phyloP scores from a whole-genome alignment of 2,797 vertebrate genomes.

The Melanitta fusca region DNA sequence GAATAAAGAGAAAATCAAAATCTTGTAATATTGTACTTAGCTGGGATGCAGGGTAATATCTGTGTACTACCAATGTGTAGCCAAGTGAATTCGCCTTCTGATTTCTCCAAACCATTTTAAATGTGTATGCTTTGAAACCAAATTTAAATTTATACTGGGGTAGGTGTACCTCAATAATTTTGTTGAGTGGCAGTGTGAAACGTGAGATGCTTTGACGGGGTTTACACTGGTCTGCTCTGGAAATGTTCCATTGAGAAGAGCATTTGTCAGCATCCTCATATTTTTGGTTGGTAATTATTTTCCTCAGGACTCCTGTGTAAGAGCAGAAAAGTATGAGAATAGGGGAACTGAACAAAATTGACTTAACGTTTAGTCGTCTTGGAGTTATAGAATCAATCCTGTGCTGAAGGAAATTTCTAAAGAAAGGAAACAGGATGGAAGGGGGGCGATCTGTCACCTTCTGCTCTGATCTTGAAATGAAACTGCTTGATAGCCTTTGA shows the following conservation, averaged over 20 bases:
- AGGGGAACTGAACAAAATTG: neutral
- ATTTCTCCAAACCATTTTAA: neutral
- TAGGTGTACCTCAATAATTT: neutral
- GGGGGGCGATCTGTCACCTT: neutral
- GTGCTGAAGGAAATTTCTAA: neutral
- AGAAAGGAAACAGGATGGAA: neutral
- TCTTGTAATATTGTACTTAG: neutral
- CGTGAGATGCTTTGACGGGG: neutral
- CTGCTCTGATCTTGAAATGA: neutral
- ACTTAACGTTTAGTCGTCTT: neutral
- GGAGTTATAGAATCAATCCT: neutral
- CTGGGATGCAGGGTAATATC: neutral
- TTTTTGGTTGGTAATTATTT: neutral
- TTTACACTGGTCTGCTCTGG: neutral
- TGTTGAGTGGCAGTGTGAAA: neutral
- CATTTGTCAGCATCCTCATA: neutral
- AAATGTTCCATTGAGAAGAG: neutral
- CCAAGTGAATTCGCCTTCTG: neutral
- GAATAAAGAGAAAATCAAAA: neutral
- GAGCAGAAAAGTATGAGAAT: neutral
- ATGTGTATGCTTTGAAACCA: neutral
- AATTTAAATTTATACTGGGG: neutral
- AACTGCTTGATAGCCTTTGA: neutral
- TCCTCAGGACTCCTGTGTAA: neutral
- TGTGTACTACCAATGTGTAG: neutral